These are phyloP conservation scores for Enteromius argenteus DNA, from an alignment of 2,797 vertebrate genomes.

Conservation along the genomic window DNA sequence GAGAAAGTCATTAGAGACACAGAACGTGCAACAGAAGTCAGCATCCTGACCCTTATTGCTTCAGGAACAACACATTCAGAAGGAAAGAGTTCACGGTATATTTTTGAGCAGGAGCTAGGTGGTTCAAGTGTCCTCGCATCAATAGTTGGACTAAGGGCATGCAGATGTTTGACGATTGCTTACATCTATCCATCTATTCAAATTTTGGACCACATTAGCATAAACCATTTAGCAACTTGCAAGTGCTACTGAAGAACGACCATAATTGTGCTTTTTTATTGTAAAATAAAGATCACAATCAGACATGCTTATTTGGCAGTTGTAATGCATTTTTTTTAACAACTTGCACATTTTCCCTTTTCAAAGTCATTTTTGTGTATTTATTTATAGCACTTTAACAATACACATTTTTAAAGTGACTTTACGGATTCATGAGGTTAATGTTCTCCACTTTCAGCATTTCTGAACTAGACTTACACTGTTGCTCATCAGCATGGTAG, in stretches of 20 bases:
- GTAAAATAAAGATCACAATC: neutral
- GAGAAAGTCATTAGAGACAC: conserved; percentile 70
- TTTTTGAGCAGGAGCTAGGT: conserved; percentile 29
- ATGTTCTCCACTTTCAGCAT: neutral
- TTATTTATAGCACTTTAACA: neutral
- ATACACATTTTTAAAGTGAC: neutral
- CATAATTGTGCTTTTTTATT: neutral
- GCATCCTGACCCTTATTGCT: conserved; percentile 27
- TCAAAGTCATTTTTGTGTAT: neutral
- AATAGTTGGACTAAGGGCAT: neutral
- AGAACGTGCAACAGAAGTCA: conserved; percentile 44
- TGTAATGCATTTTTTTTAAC: neutral
- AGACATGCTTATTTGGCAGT: neutral
- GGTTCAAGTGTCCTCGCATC: conserved; percentile 17
- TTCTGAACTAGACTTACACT: neutral
- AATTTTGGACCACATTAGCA: neutral
- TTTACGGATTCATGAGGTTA: neutral
- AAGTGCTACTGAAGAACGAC: neutral
- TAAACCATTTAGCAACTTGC: neutral
- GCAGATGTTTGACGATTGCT: conserved; percentile 12
- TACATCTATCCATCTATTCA: neutral
- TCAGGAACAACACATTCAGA: conserved; percentile 22
- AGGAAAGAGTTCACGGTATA: neutral
- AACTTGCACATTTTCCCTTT: neutral
- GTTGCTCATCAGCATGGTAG: neutral